Evolutionary conservation across 2,797 vertebrate species (phyloP).

Genomic region (Characodon lateralis): DNA sequence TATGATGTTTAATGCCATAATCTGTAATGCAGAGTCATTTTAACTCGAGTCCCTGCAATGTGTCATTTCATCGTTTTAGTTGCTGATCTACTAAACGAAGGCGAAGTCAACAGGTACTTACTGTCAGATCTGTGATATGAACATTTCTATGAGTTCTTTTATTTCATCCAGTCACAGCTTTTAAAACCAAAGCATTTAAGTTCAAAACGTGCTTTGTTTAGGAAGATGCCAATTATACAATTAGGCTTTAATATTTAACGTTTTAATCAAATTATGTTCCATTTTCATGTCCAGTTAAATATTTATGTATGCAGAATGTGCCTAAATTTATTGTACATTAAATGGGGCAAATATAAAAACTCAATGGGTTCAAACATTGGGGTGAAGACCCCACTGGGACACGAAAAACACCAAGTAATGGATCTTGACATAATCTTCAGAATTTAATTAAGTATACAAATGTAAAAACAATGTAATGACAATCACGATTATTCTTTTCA

Average conservation of each 20-base stretch:
- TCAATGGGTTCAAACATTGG: neutral
- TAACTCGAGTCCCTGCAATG: neutral
- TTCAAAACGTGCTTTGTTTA: neutral
- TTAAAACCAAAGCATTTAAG: neutral
- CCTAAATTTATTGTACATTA: neutral
- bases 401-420: neutral
- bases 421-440: neutral
- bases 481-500: no score
- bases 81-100: neutral
- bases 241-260: neutral
- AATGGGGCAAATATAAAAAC: neutral
- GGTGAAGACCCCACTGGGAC: neutral
- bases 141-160: neutral
- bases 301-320: neutral
- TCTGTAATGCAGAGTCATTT: slow-evolving; percentile 30
- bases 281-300: neutral
- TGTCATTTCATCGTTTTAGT: neutral
- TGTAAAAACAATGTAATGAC: neutral
- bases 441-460: neutral
- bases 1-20: slow-evolving; percentile 30
- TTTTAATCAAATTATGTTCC: neutral
- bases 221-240: neutral
- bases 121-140: neutral
- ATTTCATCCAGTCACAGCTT: neutral
- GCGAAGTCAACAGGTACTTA: slow-evolving; percentile 2